Evolutionary conservation across 2,797 vertebrate genomes (phyloP).

Genomic region (Anguilla anguilla): DNA sequence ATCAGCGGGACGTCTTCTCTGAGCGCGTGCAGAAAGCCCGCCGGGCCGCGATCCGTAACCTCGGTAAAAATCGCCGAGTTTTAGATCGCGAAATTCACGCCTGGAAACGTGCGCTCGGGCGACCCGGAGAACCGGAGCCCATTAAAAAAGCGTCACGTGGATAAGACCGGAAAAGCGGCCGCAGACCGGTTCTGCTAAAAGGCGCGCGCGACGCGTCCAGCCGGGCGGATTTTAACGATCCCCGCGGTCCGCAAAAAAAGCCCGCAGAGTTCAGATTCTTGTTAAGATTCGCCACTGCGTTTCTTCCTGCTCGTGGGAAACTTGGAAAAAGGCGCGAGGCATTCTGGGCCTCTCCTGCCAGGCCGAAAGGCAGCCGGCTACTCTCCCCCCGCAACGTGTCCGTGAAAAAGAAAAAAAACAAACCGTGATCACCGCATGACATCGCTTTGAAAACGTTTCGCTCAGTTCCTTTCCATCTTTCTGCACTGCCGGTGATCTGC

Average conservation of each 20-base stretch:
- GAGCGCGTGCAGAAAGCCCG: not conserved
- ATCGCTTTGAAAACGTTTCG: not conserved
- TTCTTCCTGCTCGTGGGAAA: too few relatives aligned
- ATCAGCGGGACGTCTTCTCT: not conserved
- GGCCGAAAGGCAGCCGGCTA: too few relatives aligned
- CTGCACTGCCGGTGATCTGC: not conserved
- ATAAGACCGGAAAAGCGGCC: not conserved
- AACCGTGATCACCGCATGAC: not conserved
- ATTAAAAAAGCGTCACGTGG: not conserved
- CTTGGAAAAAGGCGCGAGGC: not conserved
- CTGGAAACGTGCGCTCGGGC: not conserved
- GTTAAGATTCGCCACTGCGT: too few relatives aligned
- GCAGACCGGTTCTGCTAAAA: not conserved
- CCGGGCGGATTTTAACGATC: not conserved
- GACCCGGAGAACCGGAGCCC: not conserved
- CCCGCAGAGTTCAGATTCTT: too few relatives aligned
- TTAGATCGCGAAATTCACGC: not conserved
- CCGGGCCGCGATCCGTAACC: not conserved
- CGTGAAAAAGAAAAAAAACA: not conserved
- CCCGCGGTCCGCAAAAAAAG: too few relatives aligned
- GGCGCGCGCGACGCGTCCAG: not conserved
- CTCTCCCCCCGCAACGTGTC: not conserved
- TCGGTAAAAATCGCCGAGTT: not conserved
- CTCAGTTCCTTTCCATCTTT: not conserved
- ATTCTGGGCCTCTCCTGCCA: not conserved